Conservation (phyloP, 2,888 invertebrate species). For the Gortyna flavago region DNA sequence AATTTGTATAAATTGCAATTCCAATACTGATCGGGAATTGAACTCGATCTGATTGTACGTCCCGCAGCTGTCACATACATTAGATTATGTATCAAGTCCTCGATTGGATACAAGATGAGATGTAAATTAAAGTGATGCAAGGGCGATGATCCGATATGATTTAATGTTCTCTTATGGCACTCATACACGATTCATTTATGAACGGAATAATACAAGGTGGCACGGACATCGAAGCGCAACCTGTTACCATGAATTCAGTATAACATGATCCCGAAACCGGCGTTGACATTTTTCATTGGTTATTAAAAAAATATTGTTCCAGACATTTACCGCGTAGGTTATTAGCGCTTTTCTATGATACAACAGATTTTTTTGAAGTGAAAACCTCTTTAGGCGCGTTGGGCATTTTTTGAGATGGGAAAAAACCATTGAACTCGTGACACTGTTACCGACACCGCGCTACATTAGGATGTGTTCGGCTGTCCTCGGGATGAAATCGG, state of each 20-base stretch:
- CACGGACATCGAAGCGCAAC: neutral
- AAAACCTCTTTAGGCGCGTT: too few species aligned
- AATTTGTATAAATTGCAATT: slow-evolving; percentile 53
- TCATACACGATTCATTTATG: neutral
- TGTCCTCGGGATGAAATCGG: too few species aligned
- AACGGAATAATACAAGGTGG: neutral
- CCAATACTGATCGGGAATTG: slow-evolving; percentile 49
- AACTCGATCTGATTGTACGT: slow-evolving; percentile 44
- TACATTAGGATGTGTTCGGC: too few species aligned
- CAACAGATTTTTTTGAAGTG: neutral
- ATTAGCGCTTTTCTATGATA: neutral
- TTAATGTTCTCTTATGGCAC: neutral
- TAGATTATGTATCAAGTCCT: slow-evolving; percentile 32
- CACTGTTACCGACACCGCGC: too few species aligned
- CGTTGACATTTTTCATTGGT: neutral
- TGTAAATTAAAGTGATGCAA: slow-evolving; percentile 15
- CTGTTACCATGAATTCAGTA: too few species aligned
- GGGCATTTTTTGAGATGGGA: too few species aligned
- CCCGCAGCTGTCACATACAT: slow-evolving; percentile 44
- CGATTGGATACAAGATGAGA: slow-evolving; percentile 24
- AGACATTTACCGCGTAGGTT: neutral
- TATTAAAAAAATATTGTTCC: neutral
- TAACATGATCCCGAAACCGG: neutral
- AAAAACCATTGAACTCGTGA: too few species aligned
- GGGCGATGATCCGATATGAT: neutral